Percentiles rank a stretch among this genome's conserved stretches.
Conservation (phyloP, 2,113 vertebrate species). For the Diphyllodes magnificus region DNA sequence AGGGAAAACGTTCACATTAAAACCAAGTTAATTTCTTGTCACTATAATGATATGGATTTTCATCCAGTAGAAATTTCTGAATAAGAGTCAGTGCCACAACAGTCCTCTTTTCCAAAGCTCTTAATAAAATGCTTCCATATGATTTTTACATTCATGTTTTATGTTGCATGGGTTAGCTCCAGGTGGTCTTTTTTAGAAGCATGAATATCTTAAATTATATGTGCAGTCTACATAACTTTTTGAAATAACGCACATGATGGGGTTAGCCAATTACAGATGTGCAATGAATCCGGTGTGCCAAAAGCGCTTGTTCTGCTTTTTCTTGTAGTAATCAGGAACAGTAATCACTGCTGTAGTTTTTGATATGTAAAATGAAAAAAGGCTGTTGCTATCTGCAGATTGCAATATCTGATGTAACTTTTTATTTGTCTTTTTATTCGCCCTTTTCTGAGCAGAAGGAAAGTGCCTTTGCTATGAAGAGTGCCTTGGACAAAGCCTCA, state of each 20-base stretch:
- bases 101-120: neutral
- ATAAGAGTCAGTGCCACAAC: neutral
- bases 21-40: neutral
- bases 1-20: neutral
- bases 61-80: neutral
- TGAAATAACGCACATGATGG: neutral
- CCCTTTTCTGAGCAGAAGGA: neutral
- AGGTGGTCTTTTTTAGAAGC: slow-evolving; percentile 22
- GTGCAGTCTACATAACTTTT: neutral
- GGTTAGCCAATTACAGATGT: slow-evolving; percentile 40
- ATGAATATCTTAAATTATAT: slow-evolving; percentile 5
- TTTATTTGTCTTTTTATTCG: neutral
- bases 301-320: neutral
- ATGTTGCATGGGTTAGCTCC: neutral
- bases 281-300: neutral
- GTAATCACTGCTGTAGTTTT: neutral
- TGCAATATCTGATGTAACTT: neutral
- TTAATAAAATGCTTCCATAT: slow-evolving; percentile 3
- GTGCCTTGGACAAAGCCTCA: neutral
- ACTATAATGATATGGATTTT: neutral
- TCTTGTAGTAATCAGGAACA: slow-evolving; percentile 24
- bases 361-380: slow-evolving; percentile 5
- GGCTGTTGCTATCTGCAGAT: neutral
- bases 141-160: slow-evolving; percentile 21
- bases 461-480: neutral